Evolutionary conservation across 2,113 vertebrate genomes (phyloP).

Genomic region (Percina caprodes): DNA sequence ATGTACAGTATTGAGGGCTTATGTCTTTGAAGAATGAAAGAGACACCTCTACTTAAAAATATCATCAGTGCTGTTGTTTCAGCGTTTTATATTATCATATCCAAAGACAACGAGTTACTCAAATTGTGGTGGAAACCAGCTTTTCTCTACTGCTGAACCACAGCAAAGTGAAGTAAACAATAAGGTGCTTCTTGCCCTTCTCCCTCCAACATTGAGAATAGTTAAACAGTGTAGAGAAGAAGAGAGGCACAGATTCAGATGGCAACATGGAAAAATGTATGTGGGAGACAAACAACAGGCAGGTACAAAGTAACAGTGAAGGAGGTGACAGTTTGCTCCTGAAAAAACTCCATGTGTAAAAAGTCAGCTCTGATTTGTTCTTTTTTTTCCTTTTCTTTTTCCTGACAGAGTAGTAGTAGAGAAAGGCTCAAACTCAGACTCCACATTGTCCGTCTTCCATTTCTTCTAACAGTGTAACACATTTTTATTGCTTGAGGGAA

Average conservation of each 20-base stretch:
- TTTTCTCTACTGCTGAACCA: slow-evolving; percentile 24
- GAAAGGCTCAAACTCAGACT: slow-evolving; percentile 20
- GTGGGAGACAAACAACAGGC: slow-evolving; percentile 52
- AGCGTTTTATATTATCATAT: slow-evolving; percentile 20
- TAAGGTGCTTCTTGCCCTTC: neutral
- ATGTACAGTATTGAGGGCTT: slow-evolving; percentile 8
- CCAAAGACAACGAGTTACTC: slow-evolving; percentile 29
- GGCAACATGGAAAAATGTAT: slow-evolving; percentile 38
- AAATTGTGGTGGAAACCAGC: slow-evolving; percentile 14
- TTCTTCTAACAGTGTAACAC: slow-evolving; percentile 32
- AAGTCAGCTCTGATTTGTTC: slow-evolving; percentile 35
- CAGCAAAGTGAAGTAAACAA: slow-evolving; percentile 42
- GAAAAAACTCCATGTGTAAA: slow-evolving; percentile 43
- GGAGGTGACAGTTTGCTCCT: slow-evolving; percentile 53
- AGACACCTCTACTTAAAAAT: slow-evolving; percentile 31
- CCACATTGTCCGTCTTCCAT: slow-evolving; percentile 27
- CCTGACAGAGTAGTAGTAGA: slow-evolving; percentile 22
- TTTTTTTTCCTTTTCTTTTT: neutral
- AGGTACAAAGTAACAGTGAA: slow-evolving; percentile 43
- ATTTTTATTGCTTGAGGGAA: slow-evolving; percentile 43
- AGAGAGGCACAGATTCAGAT: slow-evolving; percentile 38
- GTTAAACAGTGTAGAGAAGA: slow-evolving; percentile 25
- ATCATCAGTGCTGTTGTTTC: slow-evolving; percentile 12
- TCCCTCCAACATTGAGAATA: neutral
- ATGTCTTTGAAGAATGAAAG: slow-evolving; percentile 31